phyloP scores from a whole-genome alignment of 2,113 vertebrate genomes.

The Girardinichthys multiradiatus region DNA sequence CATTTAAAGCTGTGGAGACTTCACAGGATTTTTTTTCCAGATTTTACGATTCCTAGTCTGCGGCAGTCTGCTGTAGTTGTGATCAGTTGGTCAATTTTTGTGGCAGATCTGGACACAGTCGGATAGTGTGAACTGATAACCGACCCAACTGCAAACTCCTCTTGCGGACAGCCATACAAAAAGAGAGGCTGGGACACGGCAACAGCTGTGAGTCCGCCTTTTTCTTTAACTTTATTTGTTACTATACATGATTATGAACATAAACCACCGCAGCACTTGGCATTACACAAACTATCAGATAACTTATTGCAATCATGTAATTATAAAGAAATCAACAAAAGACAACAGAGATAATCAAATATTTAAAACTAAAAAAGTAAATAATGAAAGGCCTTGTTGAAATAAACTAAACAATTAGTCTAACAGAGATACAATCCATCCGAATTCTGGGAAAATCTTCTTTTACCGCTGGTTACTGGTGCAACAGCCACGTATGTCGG shows the following conservation, averaged over 20 bases:
- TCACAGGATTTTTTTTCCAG: background rate
- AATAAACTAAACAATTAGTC: background rate
- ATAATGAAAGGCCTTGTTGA: background rate
- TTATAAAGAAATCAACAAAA: background rate
- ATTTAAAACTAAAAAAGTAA: background rate
- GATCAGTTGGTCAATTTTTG: no score
- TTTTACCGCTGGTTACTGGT: background rate
- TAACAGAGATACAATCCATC: no score
- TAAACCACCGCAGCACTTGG: background rate
- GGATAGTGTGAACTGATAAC: no score
- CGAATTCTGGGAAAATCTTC: background rate
- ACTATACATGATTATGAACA: background rate
- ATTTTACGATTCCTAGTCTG: background rate
- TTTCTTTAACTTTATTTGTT: no score
- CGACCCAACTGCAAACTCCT: no score
- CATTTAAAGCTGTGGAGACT: background rate
- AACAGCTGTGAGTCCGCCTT: no score
- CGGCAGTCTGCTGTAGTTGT: background rate
- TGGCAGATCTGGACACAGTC: no score
- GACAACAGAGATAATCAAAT: background rate
- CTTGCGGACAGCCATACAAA: no score
- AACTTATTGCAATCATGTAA: background rate
- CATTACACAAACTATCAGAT: background rate
- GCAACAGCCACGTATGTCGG: no score
- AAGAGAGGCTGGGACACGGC: no score